Conservation (phyloP, 2,888 invertebrate species). For the Glyphotaelius pellucidus region DNA sequence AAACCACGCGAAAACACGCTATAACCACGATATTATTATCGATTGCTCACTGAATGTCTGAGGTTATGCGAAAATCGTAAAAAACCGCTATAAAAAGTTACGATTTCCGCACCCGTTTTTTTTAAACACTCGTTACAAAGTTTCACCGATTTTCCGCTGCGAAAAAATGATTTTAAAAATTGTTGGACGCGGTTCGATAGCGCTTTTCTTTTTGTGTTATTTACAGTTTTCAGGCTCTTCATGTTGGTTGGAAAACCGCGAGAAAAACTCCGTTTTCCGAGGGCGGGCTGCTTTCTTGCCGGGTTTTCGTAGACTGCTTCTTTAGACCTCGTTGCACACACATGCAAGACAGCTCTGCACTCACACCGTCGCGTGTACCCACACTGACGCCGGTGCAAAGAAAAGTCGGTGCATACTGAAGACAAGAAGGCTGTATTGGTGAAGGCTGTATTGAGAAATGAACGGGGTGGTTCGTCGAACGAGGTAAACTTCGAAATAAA, state of each 20-base stretch:
- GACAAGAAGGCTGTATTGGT: conserved; percentile 17
- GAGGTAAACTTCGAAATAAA: neutral
- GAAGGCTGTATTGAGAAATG: conserved; percentile 46
- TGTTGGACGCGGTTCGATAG: neutral
- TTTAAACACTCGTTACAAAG: neutral
- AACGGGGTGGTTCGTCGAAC: neutral
- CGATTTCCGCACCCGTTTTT: neutral
- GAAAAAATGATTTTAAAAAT: neutral
- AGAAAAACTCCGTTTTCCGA: conserved; percentile 59
- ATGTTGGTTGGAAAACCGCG: conserved; percentile 44
- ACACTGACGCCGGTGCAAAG: conserved; percentile 34
- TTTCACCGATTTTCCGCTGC: neutral
- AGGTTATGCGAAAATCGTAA: neutral
- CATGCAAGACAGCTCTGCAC: conserved; percentile 43
- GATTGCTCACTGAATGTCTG: neutral
- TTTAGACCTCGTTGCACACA: conserved; percentile 54
- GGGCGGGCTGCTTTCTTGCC: conserved; percentile 54
- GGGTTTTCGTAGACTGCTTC: conserved; percentile 63
- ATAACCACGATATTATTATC: neutral
- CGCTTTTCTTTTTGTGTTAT: conserved; percentile 8
- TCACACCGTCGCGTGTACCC: conserved; percentile 9
- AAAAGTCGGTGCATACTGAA: conserved; percentile 42
- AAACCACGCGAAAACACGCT: neutral
- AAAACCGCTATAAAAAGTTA: neutral
- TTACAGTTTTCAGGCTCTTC: conserved; percentile 39